Evolutionary conservation across 2,888 invertebrate genomes (phyloP).

Genomic region (Macrophya annulata): DNA sequence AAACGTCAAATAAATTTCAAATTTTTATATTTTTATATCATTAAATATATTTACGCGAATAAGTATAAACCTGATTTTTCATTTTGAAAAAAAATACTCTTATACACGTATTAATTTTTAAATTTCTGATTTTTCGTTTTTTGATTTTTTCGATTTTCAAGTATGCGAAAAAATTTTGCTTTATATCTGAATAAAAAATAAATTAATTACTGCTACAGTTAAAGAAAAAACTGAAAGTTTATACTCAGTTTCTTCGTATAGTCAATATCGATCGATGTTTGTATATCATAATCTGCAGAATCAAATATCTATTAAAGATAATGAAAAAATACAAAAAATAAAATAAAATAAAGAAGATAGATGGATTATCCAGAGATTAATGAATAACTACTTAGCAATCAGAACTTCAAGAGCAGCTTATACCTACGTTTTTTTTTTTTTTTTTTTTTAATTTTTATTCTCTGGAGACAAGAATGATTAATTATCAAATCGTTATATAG

Average conservation of each 20-base stretch:
- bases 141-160: not conserved
- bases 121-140: too few relatives aligned
- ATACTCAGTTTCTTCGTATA: not conserved
- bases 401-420: not conserved
- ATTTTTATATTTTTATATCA: not conserved
- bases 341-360: not conserved
- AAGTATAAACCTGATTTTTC: not conserved
- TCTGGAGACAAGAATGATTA: not conserved
- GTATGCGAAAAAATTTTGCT: too few relatives aligned
- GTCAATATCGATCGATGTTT: too few relatives aligned
- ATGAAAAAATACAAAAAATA: not conserved
- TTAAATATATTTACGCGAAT: not conserved
- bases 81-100: too few relatives aligned
- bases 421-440: not conserved
- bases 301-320: not conserved
- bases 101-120: too few relatives aligned
- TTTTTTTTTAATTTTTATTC: not conserved
- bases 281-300: not conserved
- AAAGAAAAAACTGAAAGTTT: too few relatives aligned
- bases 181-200: too few relatives aligned
- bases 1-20: constrained; percentile 35
- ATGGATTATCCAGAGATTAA: not conserved
- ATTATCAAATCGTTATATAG: not conserved
- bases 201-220: too few relatives aligned
- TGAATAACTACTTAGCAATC: not conserved